These are phyloP conservation scores for Athalia rosae DNA, from an alignment of 2,888 invertebrate genomes.

Conservation along the genomic window DNA sequence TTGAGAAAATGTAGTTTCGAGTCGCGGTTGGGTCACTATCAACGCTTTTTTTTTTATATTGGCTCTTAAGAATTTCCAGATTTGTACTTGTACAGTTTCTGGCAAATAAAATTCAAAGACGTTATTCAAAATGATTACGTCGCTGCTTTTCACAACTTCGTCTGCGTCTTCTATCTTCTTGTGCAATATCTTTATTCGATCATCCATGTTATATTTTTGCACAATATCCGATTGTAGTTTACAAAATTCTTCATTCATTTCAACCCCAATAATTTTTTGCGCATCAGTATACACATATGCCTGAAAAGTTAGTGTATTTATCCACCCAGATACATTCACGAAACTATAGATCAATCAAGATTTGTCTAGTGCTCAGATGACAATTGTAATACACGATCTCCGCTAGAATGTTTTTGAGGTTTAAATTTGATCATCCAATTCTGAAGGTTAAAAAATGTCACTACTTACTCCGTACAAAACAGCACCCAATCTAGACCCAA, in stretches of 20 bases:
- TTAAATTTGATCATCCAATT: background rate
- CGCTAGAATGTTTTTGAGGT: background rate
- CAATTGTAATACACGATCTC: background rate
- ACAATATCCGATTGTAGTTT: slow-evolving; percentile 78
- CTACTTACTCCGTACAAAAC: slow-evolving; percentile 81
- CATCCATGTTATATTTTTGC: slow-evolving; percentile 75
- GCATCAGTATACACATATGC: slow-evolving; percentile 79
- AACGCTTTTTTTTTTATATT: slow-evolving; percentile 76
- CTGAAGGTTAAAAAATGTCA: slow-evolving; percentile 38
- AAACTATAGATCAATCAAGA: background rate
- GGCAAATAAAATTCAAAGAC: slow-evolving; percentile 82
- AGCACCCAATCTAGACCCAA: slow-evolving; percentile 83
- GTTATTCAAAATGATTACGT: slow-evolving; percentile 81
- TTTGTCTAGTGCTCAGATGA: background rate
- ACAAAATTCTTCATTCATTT: slow-evolving; percentile 82
- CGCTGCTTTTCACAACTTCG: slow-evolving; percentile 76
- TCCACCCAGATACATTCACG: background rate
- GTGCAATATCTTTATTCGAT: slow-evolving; percentile 77
- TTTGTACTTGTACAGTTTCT: slow-evolving; percentile 76
- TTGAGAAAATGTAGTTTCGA: slow-evolving; percentile 75
- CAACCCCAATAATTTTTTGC: slow-evolving; percentile 79
- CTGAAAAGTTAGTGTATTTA: slow-evolving; percentile 71
- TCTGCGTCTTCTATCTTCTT: slow-evolving; percentile 77
- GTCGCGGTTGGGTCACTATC: slow-evolving; percentile 78
- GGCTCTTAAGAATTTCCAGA: slow-evolving; percentile 79